Evolutionary conservation across 64 coral and sea anemone genomes (phyloP), one percentile per base, ranked within the genome.

Genomic region (Acropora tenuis): DNA sequence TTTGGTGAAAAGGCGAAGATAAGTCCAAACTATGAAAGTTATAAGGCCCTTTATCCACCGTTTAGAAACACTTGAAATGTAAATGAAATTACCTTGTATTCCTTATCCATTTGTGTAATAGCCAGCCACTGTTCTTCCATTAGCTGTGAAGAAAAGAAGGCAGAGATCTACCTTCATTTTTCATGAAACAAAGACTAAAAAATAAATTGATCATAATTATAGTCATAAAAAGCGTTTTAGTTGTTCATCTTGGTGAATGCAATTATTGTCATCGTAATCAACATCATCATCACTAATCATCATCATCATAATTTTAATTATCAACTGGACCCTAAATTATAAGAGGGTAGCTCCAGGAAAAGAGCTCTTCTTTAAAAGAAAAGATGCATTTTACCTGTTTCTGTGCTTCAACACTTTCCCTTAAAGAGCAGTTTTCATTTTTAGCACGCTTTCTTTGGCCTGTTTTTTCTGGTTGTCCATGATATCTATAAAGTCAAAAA

Each of bases 401-500:
- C 69, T 98, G 95, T 42, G 80, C 92, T 60, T 95, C 87, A 2
- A 83, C 82, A 57, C 95, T 87, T 49, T 98, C 96, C 86, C 93
- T 98, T 78, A 95, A 7, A 98, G 78, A 43, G 95, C 86, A 4
- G 86, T 80, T 78, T 98, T 98, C 86, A 98, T 89, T 68, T 98
- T 98, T 20, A 86, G 78, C 8, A 88, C 90, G 16, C 94, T 91
- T 47, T 98, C 96, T 43, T 98, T 93, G 2, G 89, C 80, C 61
- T 98, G 96, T 18, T 93, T 87, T 50, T 83, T 76, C 76, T 95
- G 93, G 74, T 63, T 93, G 43, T 93, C 93, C 1, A 90, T 65
- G 43, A 92, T 88, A 6, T 93, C 96, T 98, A 71, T 43, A 78
- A 8, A 87, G 17, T 84, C 48, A 9, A n/a, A 76, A 63, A 49